Base-by-base conservation (phyloP, 2,797 vertebrate genomes). In the Ateles fusciceps region DNA sequence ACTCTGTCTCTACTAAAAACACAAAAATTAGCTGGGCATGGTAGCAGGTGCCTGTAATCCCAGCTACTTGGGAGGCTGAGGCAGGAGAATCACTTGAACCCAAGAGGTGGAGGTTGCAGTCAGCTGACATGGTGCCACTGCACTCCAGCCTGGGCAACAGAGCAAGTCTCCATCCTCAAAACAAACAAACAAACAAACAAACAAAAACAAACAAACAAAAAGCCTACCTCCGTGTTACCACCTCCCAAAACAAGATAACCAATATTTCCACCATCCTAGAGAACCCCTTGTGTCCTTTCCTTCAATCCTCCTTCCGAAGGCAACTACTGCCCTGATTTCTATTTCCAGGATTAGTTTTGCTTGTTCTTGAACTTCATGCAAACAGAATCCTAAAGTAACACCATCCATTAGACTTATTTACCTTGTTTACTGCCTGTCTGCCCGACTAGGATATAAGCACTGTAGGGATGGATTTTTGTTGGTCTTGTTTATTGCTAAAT, bases 371-470 rank as follows among this genome's bases (percentile, higher is more conserved):
- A 28, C 26, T 7, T 46, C 59, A 0, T 7, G 0, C 4, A 39
- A 42, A 75, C n/a, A 44, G 89, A 46, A 13, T 33, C 42, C 52
- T 22, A 3, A 1, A 55, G 83, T 6, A 59, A 30, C 44, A 19
- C 24, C 3, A 0, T 7, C 6, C 2, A 2, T 22, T 30, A 30
- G 26, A 42, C 72, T 71, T 7, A 3, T 19, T 9, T 22, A 19
- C n/a, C 52, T 57, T 74, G 81, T 44, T 75, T 22, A 46, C 2
- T 2, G 15, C 39, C 83, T 30, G 52, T 68, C 55, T 93, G 28
- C 48, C n/a, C 0, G 0, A 39, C 55, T 22, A 19, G 57, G 55
- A 19, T 17, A 1, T 4, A 28, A 46, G 7, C 11, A 2, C 42
- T 1, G 3, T 7, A 4, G 72, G 24, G 22, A 26, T 4, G 24